A percentile compares a stretch with the other conserved stretches of the same genome.
Evolutionary conservation across 2,113 vertebrate species (phyloP).

Genomic region (Paedocypris sp.): DNA sequence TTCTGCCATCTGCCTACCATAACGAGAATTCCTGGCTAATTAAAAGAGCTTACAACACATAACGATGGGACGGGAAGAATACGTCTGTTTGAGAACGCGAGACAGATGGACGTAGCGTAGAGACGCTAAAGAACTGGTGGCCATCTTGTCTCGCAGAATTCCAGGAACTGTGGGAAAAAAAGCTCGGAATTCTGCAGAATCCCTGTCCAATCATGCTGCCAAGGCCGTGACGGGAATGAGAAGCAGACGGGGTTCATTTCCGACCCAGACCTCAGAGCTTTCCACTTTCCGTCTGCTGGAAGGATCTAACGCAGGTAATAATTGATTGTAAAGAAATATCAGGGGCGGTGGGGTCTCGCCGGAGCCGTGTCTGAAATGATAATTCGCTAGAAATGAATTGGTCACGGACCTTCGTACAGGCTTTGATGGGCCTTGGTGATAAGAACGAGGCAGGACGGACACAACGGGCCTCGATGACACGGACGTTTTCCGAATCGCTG

Average conservation of each 20-base stretch:
- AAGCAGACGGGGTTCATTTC: neutral
- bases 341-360: constrained; percentile 23
- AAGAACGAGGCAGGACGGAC: constrained; percentile 39
- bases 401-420: constrained; percentile 40
- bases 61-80: constrained; percentile 50
- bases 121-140: too few relatives aligned
- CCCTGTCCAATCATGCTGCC: too few relatives aligned
- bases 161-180: too few relatives aligned
- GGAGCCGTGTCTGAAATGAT: constrained; percentile 45
- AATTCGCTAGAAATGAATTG: constrained; percentile 52
- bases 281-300: neutral
- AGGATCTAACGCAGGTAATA: constrained; percentile 41
- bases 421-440: constrained; percentile 42
- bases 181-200: too few relatives aligned
- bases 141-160: too few relatives aligned
- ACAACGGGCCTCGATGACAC: constrained; percentile 32
- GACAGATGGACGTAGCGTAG: too few relatives aligned
- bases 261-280: neutral
- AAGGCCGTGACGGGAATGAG: neutral
- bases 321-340: constrained; percentile 57
- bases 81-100: too few relatives aligned
- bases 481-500: constrained; percentile 25
- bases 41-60: constrained; percentile 69
- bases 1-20: constrained; percentile 75
- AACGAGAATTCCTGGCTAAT: constrained; percentile 75